Conservation (phyloP, 2,888 invertebrate species). For the Pedicia rivosa region DNA sequence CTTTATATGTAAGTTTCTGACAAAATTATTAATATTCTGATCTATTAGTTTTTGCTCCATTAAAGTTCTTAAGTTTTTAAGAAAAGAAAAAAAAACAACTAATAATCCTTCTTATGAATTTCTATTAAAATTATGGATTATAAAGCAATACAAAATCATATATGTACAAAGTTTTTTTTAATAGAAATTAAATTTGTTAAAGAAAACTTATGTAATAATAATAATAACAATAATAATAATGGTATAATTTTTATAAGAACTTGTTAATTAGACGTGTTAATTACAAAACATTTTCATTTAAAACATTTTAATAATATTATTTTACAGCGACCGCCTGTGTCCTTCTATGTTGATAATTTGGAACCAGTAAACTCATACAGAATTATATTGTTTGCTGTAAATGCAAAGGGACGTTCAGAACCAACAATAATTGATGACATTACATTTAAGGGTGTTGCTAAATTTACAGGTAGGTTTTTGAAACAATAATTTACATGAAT, state of each 20-base stretch:
- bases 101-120: too few relatives aligned
- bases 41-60: too few relatives aligned
- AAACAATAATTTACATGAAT: too few relatives aligned
- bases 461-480: slow-evolving; percentile 65
- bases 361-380: slow-evolving; percentile 63
- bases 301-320: not conserved
- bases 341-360: slow-evolving; percentile 33
- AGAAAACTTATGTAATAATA: too few relatives aligned
- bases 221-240: too few relatives aligned
- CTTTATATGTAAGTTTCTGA: slow-evolving; percentile 27
- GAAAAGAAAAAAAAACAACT: too few relatives aligned
- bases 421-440: slow-evolving; percentile 70
- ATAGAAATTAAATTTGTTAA: too few relatives aligned
- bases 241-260: not conserved
- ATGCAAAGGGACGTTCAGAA: slow-evolving; percentile 76
- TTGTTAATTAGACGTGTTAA: not conserved
- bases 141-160: too few relatives aligned
- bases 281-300: slow-evolving; percentile 1
- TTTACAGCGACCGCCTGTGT: slow-evolving; percentile 26
- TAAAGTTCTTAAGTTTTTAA: too few relatives aligned
- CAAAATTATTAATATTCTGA: too few relatives aligned
- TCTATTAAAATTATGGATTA: too few relatives aligned
- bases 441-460: slow-evolving; percentile 71
- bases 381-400: slow-evolving; percentile 69
- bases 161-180: too few relatives aligned